Evolutionary conservation across 2,113 vertebrate genomes (phyloP), one percentile per base, ranked within the genome.

Genomic region (Arizona elegans): DNA sequence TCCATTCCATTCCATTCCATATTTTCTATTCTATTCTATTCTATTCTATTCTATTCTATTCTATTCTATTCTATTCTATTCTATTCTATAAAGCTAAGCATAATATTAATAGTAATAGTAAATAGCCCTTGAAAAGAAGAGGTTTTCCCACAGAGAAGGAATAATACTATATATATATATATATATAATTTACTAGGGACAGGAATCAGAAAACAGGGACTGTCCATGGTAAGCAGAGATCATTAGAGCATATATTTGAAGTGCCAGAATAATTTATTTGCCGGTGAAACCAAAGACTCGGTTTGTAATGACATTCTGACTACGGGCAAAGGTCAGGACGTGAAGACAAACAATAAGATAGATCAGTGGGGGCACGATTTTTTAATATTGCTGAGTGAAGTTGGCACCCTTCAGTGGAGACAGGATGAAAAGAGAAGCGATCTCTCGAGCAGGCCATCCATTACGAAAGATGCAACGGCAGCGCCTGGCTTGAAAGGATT

Each of bases 401-500:
- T 90, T 92, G 86, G 59, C 10, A 52, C 29, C 33, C 54, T 5
- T 58, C 58, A 87, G 38, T 8, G 29, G 81, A 93, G 91, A 47
- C 89, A 90, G 29, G 62, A 93, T 92, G 12, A 54, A 55, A 75
- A 59, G 33, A 17, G 29, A 47, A 75, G 70, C 0, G 10, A 85
- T 88, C 24, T 88, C 24, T 58, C 7, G 23, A 70, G 52, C 59
- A 75, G 43, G 19, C 65, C 26, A 92, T 92, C 70, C 38, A 85
- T 92, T 89, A 81, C 21, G 85, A 86, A 59, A 52, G 26, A 92
- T 89, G 53, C 26, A 50, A 81, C 33, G 5, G 93, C 87, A 93
- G 91, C 90, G 95, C 94, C 93, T 86, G 54, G 95, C 93, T 96
- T 96, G 96, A 96, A 95, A 96, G 95, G 93, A 94, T 95, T 81